Evolutionary conservation across 1,140 invertebrate genomes (phyloP), one percentile per base, ranked within the genome.

Genomic region (Oryctes rhinoceros): DNA sequence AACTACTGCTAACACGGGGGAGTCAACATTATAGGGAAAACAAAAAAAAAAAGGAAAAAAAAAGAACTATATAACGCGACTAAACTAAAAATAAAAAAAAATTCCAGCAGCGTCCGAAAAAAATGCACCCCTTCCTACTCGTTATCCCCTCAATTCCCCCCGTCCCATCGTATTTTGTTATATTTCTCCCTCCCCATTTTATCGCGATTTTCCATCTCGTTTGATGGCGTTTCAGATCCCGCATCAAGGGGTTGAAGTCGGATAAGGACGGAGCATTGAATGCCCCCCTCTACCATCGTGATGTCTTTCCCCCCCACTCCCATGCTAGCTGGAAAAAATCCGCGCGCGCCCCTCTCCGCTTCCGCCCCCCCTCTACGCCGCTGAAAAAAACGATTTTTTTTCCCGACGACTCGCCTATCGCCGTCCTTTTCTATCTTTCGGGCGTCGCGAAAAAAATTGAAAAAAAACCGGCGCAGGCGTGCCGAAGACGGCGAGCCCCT

Each of bases 11-110:
- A 44, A 59, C 13, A 59, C 53, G 53, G 15, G 24, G 53, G 53
- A 18, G 53, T 15, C 53, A 18, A n/a, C 15, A 59, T 18, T 30
- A 30, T 30, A 30, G 24, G 53, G 39, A 44, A 59, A 59, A n/a
- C n/a, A n/a, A 59, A 59, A 5, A 59, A 59, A 18, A 59, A 30
- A 59, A 59, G 6, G n/a, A 59, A 18, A 59, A 59, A 18, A 59
- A 59, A 59, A 59, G 6, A 59, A 59, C 53, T 59, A 30, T 30
- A 30, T 30, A 59, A 59, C 53, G 13, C 53, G 53, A 59, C 53
- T 59, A 59, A 59, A 59, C 53, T 82, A 80, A 82, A 82, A 82
- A 82, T 81, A 82, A 48, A 39, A 62, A 78, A 80, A 80, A 78
- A 71, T 37, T 11, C 18, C 4, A 11, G n/a, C 53, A 59, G 15